Evolutionary conservation across 37 sponge, comb jelly and placozoan genomes (phyloP), one percentile per base, ranked within the genome.

Genomic region (Chondrilla cf. caribensis): DNA sequence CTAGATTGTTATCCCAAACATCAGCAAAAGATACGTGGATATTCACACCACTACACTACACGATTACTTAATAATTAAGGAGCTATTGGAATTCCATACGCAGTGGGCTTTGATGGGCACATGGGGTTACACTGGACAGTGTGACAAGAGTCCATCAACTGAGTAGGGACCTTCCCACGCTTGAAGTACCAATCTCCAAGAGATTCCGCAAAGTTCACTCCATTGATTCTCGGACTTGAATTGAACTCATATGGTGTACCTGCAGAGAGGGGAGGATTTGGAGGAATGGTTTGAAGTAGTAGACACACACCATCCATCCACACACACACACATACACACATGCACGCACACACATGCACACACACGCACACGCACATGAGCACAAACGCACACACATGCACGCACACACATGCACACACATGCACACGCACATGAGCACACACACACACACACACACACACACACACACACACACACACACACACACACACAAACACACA

Each of bases 21-120:
- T 62, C 8, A 54, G 78, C 37, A 81, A 77, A 33, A 85, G 85
- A 58, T 81, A 78, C 42, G 43, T 78, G 66, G 76, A 85, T 66
- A 26, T 66, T 31, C 78, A 82, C 58, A 79, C 66, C 72, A 65
- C 86, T 55, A 64, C 36, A 22, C 78, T 71, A 3, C 43, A 25
- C 29, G 55, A 68, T 54, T 42, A 79, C 18, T 18, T 24, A 0
- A 57, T 38, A 41, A 90, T 80, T 72, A 39, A 40, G 3, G 58
- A 78, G n/a, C n/a, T n/a, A n/a, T n/a, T n/a, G n/a, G 66, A 64
- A n/a, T 26, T 9, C 22, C 8, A 19, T 68, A 21, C 70, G 19
- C 36, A 28, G 31, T 35, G 70, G 26, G 37, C 33, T 21, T 2
- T 32, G 37, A 3, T 36, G 37, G 70, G 76, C 76, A 73, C 21